Percentiles rank a stretch among this genome's conserved stretches.
These are phyloP conservation scores for Stercorarius parasiticus DNA, from an alignment of 2,113 vertebrate genomes.

Conservation along the genomic window DNA sequence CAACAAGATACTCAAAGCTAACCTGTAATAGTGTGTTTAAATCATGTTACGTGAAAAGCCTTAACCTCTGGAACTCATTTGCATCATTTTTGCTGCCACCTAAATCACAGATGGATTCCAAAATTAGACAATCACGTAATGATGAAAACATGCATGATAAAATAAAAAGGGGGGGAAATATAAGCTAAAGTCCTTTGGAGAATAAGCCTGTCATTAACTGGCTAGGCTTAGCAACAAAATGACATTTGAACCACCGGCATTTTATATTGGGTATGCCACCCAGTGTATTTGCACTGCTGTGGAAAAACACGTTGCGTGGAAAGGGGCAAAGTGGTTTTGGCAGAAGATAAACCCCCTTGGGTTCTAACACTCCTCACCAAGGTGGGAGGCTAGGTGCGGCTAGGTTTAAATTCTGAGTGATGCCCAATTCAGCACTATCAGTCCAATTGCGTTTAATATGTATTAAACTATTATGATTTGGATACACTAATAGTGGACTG, in stretches of 20 bases:
- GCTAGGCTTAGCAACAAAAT: background rate
- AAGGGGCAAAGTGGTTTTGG: too few species aligned
- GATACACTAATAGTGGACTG: too few species aligned
- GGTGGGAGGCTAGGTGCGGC: too few species aligned
- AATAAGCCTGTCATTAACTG: background rate
- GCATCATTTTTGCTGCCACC: background rate
- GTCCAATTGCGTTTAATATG: too few species aligned
- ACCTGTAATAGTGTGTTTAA: background rate
- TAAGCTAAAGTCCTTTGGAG: background rate
- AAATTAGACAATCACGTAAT: background rate
- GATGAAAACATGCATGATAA: background rate
- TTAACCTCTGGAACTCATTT: background rate
- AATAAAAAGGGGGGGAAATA: background rate
- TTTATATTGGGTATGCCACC: background rate
- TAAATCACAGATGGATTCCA: background rate
- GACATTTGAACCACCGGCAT: background rate
- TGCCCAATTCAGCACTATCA: too few species aligned
- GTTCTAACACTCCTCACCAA: too few species aligned
- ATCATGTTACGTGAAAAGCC: background rate
- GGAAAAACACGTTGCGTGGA: rapidly evolving
- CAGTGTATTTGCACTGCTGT: background rate
- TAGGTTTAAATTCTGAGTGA: too few species aligned
- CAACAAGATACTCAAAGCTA: background rate
- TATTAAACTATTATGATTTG: too few species aligned
- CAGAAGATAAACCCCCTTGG: too few species aligned